Conservation (phyloP, 2,888 invertebrate genomes). For the Tanytarsus gracilentus region DNA sequence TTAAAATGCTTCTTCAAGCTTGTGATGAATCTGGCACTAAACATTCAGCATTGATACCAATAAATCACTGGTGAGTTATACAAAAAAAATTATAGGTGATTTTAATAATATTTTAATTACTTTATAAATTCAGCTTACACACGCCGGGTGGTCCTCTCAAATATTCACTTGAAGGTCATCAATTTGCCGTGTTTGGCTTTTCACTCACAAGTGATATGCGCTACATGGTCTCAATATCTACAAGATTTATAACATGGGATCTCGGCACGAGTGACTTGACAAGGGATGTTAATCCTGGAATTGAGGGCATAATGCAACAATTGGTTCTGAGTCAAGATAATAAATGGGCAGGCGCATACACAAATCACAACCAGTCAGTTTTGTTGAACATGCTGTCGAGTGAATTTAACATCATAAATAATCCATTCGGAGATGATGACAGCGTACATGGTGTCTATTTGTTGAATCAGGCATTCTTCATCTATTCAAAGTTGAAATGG, state of each 20-base stretch:
- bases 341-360: slow-evolving; percentile 90
- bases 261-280: slow-evolving; percentile 91
- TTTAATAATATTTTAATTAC: no score
- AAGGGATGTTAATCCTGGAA: slow-evolving; percentile 81
- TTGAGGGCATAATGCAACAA: slow-evolving; percentile 94
- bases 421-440: slow-evolving; percentile 64
- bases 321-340: slow-evolving; percentile 89
- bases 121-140: no score
- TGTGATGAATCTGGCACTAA: slow-evolving; percentile 83
- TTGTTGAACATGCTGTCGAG: slow-evolving; percentile 88
- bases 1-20: slow-evolving; percentile 78
- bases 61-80: no score
- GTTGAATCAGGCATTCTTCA: slow-evolving; percentile 61
- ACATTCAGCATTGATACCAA: slow-evolving; percentile 82
- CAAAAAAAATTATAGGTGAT: no score
- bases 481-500: slow-evolving; percentile 70
- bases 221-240: slow-evolving; percentile 92
- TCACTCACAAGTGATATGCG: slow-evolving; percentile 81
- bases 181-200: slow-evolving; percentile 92
- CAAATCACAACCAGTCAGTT: slow-evolving; percentile 77
- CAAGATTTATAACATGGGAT: slow-evolving; percentile 95
- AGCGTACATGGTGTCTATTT: slow-evolving; percentile 56
- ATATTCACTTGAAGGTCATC: slow-evolving; percentile 96
- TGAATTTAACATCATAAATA: slow-evolving; percentile 79
- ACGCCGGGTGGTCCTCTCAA: slow-evolving; percentile 98